Conservation (phyloP, 2,888 invertebrate species). For the Agriotes lineatus region DNA sequence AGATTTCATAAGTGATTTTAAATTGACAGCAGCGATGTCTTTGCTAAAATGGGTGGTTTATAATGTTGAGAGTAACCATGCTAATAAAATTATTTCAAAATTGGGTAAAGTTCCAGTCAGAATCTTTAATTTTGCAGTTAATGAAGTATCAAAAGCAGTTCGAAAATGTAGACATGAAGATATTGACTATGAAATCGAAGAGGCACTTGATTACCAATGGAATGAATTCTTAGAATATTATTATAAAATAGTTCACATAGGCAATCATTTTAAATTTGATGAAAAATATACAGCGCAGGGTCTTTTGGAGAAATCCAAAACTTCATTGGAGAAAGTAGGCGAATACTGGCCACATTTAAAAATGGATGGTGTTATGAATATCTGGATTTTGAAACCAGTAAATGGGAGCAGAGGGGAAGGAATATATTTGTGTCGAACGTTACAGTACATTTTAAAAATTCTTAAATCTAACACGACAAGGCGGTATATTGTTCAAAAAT, state of each 20-base stretch:
- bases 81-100: conserved; percentile 65
- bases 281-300: conserved; percentile 53
- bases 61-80: conserved; percentile 29
- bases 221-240: conserved; percentile 76
- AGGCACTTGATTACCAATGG: conserved; percentile 73
- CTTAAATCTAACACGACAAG: conserved; percentile 70
- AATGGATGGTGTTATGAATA: conserved; percentile 84
- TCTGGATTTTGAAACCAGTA: conserved; percentile 94
- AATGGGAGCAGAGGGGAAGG: conserved; percentile 86
- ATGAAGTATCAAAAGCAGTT: conserved; percentile 77
- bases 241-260: conserved; percentile 73
- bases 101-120: conserved; percentile 70
- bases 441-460: conserved; percentile 78
- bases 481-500: conserved; percentile 89
- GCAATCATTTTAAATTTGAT: conserved; percentile 67
- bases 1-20: conserved; percentile 79
- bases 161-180: conserved; percentile 74
- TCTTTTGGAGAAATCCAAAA: conserved; percentile 67
- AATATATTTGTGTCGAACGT: conserved; percentile 82
- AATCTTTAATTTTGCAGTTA: conserved; percentile 77
- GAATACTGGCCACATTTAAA: conserved; percentile 73
- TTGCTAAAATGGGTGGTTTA: conserved; percentile 75
- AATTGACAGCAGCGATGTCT: conserved; percentile 82
- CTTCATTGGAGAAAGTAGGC: conserved; percentile 72
- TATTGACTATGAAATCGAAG: conserved; percentile 68